Base-by-base conservation (phyloP, 1,140 invertebrate species). In the Dendroctonus valens region DNA sequence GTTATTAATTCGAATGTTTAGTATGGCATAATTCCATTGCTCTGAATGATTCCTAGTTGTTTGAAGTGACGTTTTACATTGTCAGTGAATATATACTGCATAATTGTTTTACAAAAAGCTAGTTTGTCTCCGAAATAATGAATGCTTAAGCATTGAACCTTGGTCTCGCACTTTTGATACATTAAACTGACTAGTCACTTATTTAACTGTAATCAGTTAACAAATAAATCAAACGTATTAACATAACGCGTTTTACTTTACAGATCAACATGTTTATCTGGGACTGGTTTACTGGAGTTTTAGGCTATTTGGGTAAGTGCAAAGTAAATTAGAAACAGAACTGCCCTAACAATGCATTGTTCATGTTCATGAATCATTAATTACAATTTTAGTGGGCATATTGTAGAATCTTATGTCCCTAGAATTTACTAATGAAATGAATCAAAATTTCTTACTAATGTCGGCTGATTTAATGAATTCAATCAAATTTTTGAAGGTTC, bases 211-310 rank as follows among this genome's bases (percentile, higher is more conserved):
- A 26, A 26, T 26, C 26, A 26, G 26, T 26, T 26, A 26, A 3
- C 26, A 26, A 26, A 26, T 26, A 26, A 2, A 26, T 26, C 26
- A 1, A 26, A 26, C 26, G 26, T 26, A 26, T 26, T 60, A 60
- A 49, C 48, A n/a, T 38, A 8, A 11, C 53, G 8, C 6, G 7
- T 44, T 52, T 42, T 65, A 6, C 51, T 39, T 52, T 67, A 50
- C 55, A 57, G 64, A 73, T 70, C 73, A 77, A 85, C 84, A 98
- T 98, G 94, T 97, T 97, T 88, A 87, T 98, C 81, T 96, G 91
- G 90, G 94, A 98, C 79, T 98, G 95, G 95, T 93, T 98, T 80
- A 92, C 94, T 77, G 94, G 93, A 77, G 91, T 97, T 77, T 85
- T 98, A 75, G 94, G 93, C 81, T 97, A 93, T 84, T 87, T 98